Conservation (phyloP, 2,113 vertebrate species). For the Vombatus ursinus region DNA sequence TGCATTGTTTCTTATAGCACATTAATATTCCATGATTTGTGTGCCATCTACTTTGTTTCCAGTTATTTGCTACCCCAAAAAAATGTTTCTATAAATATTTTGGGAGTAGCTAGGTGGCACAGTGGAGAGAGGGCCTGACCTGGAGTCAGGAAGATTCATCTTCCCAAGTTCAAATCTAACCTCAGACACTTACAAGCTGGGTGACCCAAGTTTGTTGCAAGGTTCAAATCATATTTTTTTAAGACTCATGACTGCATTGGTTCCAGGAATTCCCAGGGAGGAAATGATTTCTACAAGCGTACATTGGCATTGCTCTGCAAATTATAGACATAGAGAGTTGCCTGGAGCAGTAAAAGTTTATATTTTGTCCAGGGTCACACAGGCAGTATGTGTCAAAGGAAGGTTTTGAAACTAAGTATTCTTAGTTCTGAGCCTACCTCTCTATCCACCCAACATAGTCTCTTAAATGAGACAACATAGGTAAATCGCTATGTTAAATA, state of each 20-base stretch:
- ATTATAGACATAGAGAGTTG: neutral
- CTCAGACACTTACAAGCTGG: too few species aligned
- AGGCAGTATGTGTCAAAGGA: neutral
- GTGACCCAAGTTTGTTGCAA: neutral
- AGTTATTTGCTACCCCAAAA: neutral
- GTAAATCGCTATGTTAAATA: neutral
- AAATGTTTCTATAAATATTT: neutral
- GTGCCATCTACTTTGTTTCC: neutral
- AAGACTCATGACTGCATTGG: neutral
- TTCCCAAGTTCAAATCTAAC: too few species aligned
- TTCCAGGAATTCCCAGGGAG: neutral
- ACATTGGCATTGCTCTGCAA: neutral
- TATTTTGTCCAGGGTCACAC: neutral
- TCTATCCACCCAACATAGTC: neutral
- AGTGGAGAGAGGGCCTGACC: too few species aligned
- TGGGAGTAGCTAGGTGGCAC: too few species aligned
- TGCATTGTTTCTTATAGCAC: neutral
- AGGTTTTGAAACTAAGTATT: neutral
- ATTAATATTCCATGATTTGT: neutral
- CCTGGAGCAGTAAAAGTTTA: neutral
- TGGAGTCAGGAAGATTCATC: too few species aligned
- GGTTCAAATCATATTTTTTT: neutral
- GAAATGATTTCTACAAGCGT: neutral
- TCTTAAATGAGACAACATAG: neutral
- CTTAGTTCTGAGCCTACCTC: neutral